A percentile compares a stretch with the other conserved stretches of the same genome.
Evolutionary conservation across 2,888 invertebrate species (phyloP).

Genomic region (Dynastes maya): DNA sequence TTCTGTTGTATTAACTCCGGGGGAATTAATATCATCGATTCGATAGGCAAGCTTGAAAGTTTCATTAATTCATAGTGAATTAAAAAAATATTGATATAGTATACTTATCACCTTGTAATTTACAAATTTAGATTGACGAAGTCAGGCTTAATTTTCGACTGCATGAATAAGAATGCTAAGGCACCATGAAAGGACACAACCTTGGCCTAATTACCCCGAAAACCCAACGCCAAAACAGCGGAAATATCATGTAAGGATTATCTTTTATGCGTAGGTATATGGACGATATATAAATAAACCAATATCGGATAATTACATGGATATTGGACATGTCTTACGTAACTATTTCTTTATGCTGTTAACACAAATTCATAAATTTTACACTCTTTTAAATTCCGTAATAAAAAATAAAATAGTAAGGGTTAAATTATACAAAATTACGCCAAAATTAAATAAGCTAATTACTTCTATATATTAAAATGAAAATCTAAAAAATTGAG

Average conservation of each 20-base stretch:
- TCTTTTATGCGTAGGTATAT: neutral
- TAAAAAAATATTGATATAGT: neutral
- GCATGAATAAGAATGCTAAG: conserved; percentile 6
- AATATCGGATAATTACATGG: neutral
- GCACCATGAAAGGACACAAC: neutral
- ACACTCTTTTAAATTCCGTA: too few species aligned
- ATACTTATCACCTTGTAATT: neutral
- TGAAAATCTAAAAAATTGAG: too few species aligned
- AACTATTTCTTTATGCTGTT: too few species aligned
- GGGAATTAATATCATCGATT: neutral
- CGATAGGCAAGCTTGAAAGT: neutral
- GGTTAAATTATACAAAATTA: too few species aligned
- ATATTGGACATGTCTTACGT: too few species aligned
- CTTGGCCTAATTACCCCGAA: conserved; percentile 8
- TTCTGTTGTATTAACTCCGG: neutral
- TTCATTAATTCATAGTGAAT: neutral
- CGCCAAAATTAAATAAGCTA: too few species aligned
- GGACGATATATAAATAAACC: neutral
- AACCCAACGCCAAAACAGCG: neutral
- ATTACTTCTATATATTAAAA: too few species aligned
- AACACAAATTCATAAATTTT: neutral
- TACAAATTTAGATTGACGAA: conserved; percentile 9
- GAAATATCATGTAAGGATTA: conserved; percentile 1
- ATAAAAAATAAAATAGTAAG: too few species aligned
- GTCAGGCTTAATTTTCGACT: neutral